These are phyloP conservation scores for Perithous albicinctus DNA, from an alignment of 2,888 invertebrate species.

Conservation along the genomic window DNA sequence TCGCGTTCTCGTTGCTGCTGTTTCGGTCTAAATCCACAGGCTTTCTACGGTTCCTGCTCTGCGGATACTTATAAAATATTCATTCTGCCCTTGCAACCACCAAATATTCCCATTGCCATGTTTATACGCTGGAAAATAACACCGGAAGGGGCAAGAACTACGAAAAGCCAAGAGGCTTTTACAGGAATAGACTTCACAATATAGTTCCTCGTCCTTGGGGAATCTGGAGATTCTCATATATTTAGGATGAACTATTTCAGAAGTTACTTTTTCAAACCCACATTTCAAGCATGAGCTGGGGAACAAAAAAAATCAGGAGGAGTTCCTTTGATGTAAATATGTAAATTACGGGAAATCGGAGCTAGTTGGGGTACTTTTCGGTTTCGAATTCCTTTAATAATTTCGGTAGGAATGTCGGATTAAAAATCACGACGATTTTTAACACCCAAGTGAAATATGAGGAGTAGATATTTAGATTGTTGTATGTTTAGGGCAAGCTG, in stretches of 20 bases:
- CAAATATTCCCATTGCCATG: conserved; percentile 17
- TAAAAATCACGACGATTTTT: no score
- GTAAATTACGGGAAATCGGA: no score
- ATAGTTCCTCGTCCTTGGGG: neutral
- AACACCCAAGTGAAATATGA: no score
- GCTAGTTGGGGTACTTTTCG: no score
- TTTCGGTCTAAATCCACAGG: neutral
- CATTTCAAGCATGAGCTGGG: neutral
- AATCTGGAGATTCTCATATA: neutral
- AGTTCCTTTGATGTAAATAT: neutral
- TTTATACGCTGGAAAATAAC: neutral
- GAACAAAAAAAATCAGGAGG: neutral
- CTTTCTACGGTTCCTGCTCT: conserved; percentile 12
- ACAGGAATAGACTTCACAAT: neutral
- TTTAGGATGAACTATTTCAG: neutral
- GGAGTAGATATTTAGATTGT: no score
- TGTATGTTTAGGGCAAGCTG: neutral
- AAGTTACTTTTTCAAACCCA: neutral
- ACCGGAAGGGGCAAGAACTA: neutral
- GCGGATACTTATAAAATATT: conserved; percentile 50
- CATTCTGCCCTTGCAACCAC: conserved; percentile 14
- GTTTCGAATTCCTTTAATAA: no score
- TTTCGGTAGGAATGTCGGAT: no score
- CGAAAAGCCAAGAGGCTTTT: neutral
- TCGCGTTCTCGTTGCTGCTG: conserved; percentile 16